phyloP scores from a whole-genome alignment of 92 coral and sea anemone genomes.

The Porites cylindrica region DNA sequence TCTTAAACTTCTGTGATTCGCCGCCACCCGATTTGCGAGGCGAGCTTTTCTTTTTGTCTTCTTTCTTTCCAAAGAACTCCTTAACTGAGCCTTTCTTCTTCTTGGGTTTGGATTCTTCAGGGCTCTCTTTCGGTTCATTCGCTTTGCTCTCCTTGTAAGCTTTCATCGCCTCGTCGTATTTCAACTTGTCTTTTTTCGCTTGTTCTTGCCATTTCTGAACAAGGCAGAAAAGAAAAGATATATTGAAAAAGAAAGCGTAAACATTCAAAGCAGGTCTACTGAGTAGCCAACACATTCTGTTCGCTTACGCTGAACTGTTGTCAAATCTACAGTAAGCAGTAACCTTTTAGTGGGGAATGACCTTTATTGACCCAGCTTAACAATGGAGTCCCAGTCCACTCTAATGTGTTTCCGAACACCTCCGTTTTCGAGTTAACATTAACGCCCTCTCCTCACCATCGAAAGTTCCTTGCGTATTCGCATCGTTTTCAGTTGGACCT shows the following conservation, averaged over 20 bases:
- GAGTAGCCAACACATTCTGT: no score
- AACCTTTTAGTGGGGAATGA: no score
- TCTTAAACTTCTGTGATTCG: conserved; percentile 86
- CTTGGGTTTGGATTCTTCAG: conserved; percentile 27
- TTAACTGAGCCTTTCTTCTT: conserved; percentile 43
- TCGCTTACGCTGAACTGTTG: no score
- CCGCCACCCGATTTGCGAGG: conserved; percentile 82
- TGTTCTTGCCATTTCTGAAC: conserved; percentile 88
- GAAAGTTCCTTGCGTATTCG: no score
- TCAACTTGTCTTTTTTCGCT: conserved; percentile 82
- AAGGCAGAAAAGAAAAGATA: neutral
- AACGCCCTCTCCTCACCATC: no score
- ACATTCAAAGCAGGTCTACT: no score
- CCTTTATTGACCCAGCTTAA: no score
- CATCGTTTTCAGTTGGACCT: no score
- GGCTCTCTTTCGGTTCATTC: conserved; percentile 25
- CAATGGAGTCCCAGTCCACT: no score
- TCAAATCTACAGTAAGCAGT: no score
- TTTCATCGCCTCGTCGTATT: conserved; percentile 81
- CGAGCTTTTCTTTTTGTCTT: conserved; percentile 56
- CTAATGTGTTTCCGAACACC: no score
- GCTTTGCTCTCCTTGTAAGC: conserved; percentile 73
- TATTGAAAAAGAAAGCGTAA: neutral
- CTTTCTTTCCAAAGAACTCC: conserved; percentile 25
- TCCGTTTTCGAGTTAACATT: no score